Base-by-base conservation (phyloP, 2,113 vertebrate species). In the Xenus cinereus region DNA sequence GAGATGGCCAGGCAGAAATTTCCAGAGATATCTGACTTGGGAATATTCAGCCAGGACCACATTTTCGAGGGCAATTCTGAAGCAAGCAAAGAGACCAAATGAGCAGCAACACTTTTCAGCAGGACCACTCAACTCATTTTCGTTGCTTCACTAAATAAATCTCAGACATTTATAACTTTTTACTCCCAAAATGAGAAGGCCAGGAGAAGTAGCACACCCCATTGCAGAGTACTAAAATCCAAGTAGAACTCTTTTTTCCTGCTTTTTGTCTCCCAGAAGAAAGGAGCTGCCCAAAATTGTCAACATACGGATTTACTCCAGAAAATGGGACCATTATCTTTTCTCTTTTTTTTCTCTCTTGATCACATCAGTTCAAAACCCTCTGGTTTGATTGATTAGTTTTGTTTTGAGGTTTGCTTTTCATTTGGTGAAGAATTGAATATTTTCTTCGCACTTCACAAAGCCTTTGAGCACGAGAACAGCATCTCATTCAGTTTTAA, bases 401-500 rank as follows among this genome's bases (percentile, higher is more conserved):
- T 81, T 84, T 81, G 27, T 16, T 87, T 59, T 64, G 69, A 82
- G 64, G 19, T 27, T 84, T 78, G 7, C 41, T 80, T 86, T 87
- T 79, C 35, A 26, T 83, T 87, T 73, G 26, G 9, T 81, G 45
- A 32, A 56, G 54, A 39, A 83, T 14, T 48, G 32, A 94, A 37
- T 86, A 92, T 94, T 94, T 95, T 92, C 67, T 95, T 96, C n/a
- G 1, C 22, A 13, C 74, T 95, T 93, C 95, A 93, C 89, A 90
- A 96, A 93, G 83, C 84, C 62, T 97, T 95, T 83, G 87, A 94
- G 91, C 90, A 87, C 46, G 39, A 77, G 56, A 90, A 62, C 30
- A 59, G 64, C 50, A 89, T 96, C 62, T 84, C 53, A 14, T 94
- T 97, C 91, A 62, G 64, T 95, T 96, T 97, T 86, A 97, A 97